These are phyloP conservation scores for Cenopis cana DNA, from an alignment of 2,888 invertebrate genomes.

Conservation along the genomic window DNA sequence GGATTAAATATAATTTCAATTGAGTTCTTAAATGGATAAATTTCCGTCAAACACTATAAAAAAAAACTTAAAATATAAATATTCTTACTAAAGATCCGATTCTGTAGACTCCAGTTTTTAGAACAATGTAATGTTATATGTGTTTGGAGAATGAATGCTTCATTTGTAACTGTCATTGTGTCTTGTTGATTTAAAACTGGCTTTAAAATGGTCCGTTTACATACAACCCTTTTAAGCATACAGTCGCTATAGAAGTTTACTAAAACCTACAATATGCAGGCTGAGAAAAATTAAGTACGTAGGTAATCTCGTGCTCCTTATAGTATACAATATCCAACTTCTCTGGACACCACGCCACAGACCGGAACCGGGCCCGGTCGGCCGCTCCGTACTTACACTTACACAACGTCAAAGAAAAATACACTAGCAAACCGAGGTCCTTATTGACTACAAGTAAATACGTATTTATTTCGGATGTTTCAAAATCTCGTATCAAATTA, in stretches of 20 bases:
- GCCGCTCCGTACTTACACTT: conserved; percentile 62
- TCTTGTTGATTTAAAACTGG: conserved; percentile 21
- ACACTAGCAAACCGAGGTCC: conserved; percentile 79
- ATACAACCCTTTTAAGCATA: conserved; percentile 44
- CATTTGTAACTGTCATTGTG: conserved; percentile 20
- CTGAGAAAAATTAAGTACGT: conserved; percentile 57
- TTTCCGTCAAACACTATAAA: conserved; percentile 12
- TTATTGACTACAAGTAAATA: conserved; percentile 65
- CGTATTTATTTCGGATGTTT: conserved; percentile 55
- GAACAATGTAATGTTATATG: conserved; percentile 2
- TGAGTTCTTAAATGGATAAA: conserved; percentile 17
- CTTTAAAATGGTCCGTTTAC: conserved; percentile 27
- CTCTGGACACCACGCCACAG: conserved; percentile 59
- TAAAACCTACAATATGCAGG: conserved; percentile 80
- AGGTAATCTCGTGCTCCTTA: conserved; percentile 66
- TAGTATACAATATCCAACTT: conserved; percentile 57
- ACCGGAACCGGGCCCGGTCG: not conserved
- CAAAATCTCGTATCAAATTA: conserved; percentile 63
- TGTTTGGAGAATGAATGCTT: conserved; percentile 7
- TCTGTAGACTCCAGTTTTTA: conserved; percentile 8
- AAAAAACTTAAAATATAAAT: conserved; percentile 18
- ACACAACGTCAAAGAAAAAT: conserved; percentile 60
- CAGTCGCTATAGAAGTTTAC: conserved; percentile 46
- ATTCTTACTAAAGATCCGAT: conserved; percentile 24
- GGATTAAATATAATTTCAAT: conserved; percentile 16